phyloP scores from a whole-genome alignment of 2,888 invertebrate species.

The Dendrolimus houi region DNA sequence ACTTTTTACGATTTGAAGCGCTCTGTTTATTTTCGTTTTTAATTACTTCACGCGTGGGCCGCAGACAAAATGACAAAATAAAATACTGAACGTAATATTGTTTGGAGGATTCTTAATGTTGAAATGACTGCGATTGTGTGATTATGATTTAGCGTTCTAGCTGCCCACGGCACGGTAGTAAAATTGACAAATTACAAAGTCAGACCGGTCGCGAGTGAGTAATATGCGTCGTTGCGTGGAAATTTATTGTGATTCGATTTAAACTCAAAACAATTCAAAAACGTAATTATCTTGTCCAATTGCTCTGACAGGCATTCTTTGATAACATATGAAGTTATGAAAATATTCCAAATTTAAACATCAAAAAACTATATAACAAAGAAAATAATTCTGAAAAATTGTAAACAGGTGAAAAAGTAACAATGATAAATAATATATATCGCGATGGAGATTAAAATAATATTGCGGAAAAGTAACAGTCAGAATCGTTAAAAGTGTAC shows the following conservation, averaged over 20 bases:
- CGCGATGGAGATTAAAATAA: background rate
- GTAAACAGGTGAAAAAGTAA: background rate
- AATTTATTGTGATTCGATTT: conserved; percentile 29
- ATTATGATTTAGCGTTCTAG: conserved; percentile 37
- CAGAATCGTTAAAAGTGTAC: background rate
- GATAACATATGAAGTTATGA: too few relatives aligned
- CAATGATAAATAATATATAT: background rate
- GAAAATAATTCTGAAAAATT: too few relatives aligned
- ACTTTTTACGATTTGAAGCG: conserved; percentile 72
- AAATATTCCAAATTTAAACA: too few relatives aligned
- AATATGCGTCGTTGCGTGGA: conserved; percentile 26
- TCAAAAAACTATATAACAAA: too few relatives aligned
- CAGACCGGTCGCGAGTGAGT: conserved; percentile 25
- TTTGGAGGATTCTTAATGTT: conserved; percentile 25
- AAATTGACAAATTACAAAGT: conserved; percentile 42
- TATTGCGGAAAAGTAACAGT: background rate
- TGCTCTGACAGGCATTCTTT: background rate
- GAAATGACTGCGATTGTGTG: conserved; percentile 27
- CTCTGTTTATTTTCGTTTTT: conserved; percentile 77
- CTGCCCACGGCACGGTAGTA: conserved; percentile 36
- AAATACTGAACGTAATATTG: conserved; percentile 35
- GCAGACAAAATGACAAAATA: conserved; percentile 64
- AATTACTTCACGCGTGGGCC: conserved; percentile 71
- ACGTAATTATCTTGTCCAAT: background rate
- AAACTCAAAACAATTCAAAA: conserved; percentile 18